phyloP scores from a whole-genome alignment of 2,888 invertebrate species.

The Stratiomys singularior region DNA sequence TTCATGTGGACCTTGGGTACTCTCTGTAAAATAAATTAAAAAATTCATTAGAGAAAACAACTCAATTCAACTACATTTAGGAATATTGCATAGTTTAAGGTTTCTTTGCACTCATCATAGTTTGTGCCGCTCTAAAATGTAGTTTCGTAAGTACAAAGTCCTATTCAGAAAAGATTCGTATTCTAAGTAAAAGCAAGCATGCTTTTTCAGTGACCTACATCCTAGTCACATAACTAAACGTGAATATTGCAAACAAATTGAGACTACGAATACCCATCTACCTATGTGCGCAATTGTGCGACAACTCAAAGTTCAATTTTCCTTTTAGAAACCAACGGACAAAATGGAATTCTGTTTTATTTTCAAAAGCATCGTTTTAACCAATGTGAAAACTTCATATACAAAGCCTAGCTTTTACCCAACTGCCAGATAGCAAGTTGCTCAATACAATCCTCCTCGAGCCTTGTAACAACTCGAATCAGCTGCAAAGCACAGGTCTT shows the following conservation, averaged over 20 bases:
- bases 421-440: not conserved
- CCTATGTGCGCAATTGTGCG: constrained; percentile 10
- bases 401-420: constrained; percentile 13
- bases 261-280: not conserved
- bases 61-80: too few species aligned
- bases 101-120: too few species aligned
- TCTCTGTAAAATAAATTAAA: constrained; percentile 71
- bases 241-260: too few species aligned
- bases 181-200: too few species aligned
- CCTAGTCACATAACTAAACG: too few species aligned
- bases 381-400: not conserved
- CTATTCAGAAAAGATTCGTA: not conserved
- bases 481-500: constrained; percentile 7
- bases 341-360: not conserved
- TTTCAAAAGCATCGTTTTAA: constrained; percentile 3
- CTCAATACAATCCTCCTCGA: constrained; percentile 20
- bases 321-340: not conserved
- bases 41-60: too few species aligned
- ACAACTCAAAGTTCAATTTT: not conserved
- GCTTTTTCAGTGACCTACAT: too few species aligned
- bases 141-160: too few species aligned
- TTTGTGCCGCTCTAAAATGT: too few species aligned
- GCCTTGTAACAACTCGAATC: constrained; percentile 24
- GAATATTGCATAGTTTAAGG: too few species aligned
- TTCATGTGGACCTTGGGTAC: constrained; percentile 90